Base-by-base conservation (phyloP, 2,113 vertebrate genomes). In the Laticauda laticaudata region DNA sequence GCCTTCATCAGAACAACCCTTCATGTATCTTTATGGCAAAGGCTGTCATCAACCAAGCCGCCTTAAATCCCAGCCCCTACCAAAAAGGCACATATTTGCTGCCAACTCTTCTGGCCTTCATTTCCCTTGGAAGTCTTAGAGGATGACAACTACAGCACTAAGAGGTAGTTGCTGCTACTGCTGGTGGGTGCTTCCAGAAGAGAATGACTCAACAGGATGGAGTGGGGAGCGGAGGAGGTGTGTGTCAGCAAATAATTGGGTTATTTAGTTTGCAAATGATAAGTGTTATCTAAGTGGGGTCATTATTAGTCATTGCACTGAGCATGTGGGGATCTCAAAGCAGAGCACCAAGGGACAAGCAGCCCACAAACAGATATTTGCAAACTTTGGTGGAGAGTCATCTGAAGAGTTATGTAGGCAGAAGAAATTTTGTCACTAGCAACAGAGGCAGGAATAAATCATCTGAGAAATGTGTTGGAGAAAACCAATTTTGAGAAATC, bases 171-270 rank as follows among this genome's bases (percentile, higher is more conserved):
- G 18, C 8, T 39, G 9, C 10, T 53, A 53, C 51, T 89, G 51
- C 3, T 29, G 8, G 51, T 14, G 64, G 20, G n/a, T 24, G 20
- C 56, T 61, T 61, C 20, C 29, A 64, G 29, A 64, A 43, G n/a
- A 18, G 2, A 54, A 69, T 88, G 91, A 92, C 86, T 92, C 61
- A 92, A 34, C 57, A 54, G 48, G 86, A 59, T 3, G 26, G 53
- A 39, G 91, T 24, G 54, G 51, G 54, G 2, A 24, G 81, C 14
- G 26, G 55, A 24, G 43, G 75, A n/a, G 86, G 91, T 24, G 56
- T 61, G 54, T 92, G 86, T 88, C 59, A 61, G 45, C 91, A 92
- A 88, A 48, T 92, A 51, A 64, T 69, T 69, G 48, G 86, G 43
- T n/a, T 92, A 53, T 53, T 87, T 26, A 64, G 45, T 53, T 64